Conservation (phyloP, 2,888 invertebrate genomes). For the Apotomis betuletana region DNA sequence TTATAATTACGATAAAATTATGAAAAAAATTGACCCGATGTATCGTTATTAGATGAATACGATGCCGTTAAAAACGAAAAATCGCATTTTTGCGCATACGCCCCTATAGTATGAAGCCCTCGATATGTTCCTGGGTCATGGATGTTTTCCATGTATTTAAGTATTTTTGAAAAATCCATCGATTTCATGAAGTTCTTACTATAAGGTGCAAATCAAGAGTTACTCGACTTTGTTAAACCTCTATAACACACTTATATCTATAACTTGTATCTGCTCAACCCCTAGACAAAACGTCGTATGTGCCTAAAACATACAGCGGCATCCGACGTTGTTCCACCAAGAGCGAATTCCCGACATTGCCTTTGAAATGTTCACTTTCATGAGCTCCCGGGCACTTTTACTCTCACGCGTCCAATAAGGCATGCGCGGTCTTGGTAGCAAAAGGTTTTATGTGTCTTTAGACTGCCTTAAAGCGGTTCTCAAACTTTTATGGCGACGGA, state of each 20-base stretch:
- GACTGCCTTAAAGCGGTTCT: no score
- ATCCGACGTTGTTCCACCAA: slow-evolving; percentile 6
- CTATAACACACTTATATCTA: not conserved
- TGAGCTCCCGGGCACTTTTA: slow-evolving; percentile 28
- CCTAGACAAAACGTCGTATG: not conserved
- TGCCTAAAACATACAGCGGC: not conserved
- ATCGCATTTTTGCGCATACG: no score
- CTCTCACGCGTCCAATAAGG: slow-evolving; percentile 16
- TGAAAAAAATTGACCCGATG: no score
- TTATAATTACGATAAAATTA: no score
- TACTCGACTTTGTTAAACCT: no score
- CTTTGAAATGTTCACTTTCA: slow-evolving; percentile 24
- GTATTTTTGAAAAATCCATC: no score
- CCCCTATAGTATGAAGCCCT: no score
- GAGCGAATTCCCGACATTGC: slow-evolving; percentile 22
- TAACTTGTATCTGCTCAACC: not conserved
- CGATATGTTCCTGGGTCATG: no score
- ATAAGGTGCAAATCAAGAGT: not conserved
- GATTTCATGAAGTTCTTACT: not conserved
- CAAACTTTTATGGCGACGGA: no score
- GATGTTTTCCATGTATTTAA: no score
- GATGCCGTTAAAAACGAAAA: no score
- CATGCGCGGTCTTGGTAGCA: not conserved
- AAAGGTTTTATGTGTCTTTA: not conserved
- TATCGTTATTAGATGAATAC: no score